These are phyloP conservation scores for Tachyglossus aculeatus DNA, from an alignment of 2,797 vertebrate species.

Conservation along the genomic window DNA sequence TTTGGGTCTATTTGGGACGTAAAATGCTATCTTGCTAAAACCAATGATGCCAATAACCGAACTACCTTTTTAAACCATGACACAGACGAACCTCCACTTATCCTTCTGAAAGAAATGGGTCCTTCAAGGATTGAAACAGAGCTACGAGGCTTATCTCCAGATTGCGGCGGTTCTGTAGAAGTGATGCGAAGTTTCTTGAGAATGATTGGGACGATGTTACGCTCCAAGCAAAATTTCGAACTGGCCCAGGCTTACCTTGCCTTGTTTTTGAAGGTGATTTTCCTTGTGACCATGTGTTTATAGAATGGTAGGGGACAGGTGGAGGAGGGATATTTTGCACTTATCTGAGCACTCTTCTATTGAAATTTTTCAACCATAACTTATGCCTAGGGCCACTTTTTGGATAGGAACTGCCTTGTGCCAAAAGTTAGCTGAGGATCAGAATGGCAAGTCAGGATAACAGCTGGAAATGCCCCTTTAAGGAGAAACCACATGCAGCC, in stretches of 20 bases:
- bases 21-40: constrained; percentile 6
- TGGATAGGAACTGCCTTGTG: too few relatives aligned
- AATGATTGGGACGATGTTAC: constrained; percentile 86
- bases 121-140: constrained; percentile 87
- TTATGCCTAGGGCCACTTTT: too few relatives aligned
- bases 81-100: constrained; percentile 78
- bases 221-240: constrained; percentile 87
- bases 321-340: too few relatives aligned
- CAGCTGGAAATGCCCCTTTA: too few relatives aligned
- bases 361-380: too few relatives aligned
- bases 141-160: constrained; percentile 80
- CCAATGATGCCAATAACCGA: constrained; percentile 7
- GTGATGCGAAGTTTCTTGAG: constrained; percentile 86
- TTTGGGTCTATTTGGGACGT: background rate
- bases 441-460: too few relatives aligned
- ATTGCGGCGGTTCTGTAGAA: constrained; percentile 80
- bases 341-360: too few relatives aligned
- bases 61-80: constrained; percentile 21
- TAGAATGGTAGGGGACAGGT: too few relatives aligned
- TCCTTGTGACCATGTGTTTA: background rate
- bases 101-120: constrained; percentile 84
- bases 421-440: too few relatives aligned
- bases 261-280: constrained; percentile 89
- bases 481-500: too few relatives aligned
- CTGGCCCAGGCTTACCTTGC: constrained; percentile 91